Percentiles rank a stretch among this genome's conserved stretches.
phyloP scores from a whole-genome alignment of 2,113 vertebrate genomes.

The Oryzias woworae region DNA sequence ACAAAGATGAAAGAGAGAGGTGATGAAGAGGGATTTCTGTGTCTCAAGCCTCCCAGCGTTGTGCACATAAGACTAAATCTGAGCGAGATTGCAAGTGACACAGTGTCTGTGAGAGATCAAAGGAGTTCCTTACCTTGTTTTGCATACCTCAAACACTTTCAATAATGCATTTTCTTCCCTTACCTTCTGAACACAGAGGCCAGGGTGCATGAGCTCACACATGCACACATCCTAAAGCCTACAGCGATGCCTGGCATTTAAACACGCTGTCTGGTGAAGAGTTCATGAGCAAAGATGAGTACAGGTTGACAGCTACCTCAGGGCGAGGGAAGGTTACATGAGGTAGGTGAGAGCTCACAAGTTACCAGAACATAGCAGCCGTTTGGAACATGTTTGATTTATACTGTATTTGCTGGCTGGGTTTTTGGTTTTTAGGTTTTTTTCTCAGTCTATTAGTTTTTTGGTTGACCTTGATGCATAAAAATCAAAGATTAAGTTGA shows the following conservation, averaged over 20 bases:
- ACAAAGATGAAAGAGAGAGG: constrained; percentile 57
- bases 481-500: too few relatives aligned
- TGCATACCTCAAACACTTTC: constrained; percentile 68
- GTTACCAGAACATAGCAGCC: constrained; percentile 16
- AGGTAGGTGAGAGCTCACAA: constrained; percentile 30
- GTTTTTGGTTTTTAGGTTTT: not conserved
- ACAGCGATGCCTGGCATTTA: constrained; percentile 51
- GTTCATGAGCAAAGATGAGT: constrained; percentile 28
- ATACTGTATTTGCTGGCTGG: not conserved
- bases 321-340: constrained; percentile 29
- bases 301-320: constrained; percentile 44
- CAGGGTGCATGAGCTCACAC: constrained; percentile 13
- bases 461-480: too few relatives aligned
- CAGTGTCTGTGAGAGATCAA: constrained; percentile 61
- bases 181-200: constrained; percentile 33
- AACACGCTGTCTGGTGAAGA: constrained; percentile 31
- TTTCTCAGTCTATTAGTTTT: too few relatives aligned
- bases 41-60: constrained; percentile 46
- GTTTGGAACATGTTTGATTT: constrained; percentile 9
- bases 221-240: constrained; percentile 34
- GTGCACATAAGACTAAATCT: constrained; percentile 31
- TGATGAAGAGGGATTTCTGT: constrained; percentile 61
- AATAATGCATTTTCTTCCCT: constrained; percentile 65
- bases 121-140: constrained; percentile 55
- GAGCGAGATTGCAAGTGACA: constrained; percentile 56